Evolutionary conservation across 2,113 vertebrate species (phyloP), one percentile per base, ranked within the genome.

Genomic region (Ailurus styani): DNA sequence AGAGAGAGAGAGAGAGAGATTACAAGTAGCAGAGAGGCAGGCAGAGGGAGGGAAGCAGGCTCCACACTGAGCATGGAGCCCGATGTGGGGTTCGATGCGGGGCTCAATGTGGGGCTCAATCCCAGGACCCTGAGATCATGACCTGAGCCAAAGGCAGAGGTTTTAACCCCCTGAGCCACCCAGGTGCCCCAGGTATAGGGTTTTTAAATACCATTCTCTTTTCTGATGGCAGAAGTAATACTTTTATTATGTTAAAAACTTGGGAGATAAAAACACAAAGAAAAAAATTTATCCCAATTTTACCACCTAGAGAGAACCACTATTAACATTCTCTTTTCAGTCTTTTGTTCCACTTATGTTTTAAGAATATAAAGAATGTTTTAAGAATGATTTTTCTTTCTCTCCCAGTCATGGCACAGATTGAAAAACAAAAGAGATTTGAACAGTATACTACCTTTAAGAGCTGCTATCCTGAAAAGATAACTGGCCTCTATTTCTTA

Each of bases 371-470:
- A n/a, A n/a, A n/a, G n/a, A n/a, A 84, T n/a, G 11, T 95, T 97
- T 94, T 54, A 96, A 96, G 90, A 98, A 96, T 98, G 55, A 9
- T 86, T 98, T 98, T 97, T 91, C 97, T 96, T 98, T 95, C 27
- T 98, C 23, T 94, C 52, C 27, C 97, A 99, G 99, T 99, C 99
- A 52, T 99, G 98, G 98, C 98, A 97, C 64, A 96, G 98, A 92
- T 98, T 99, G 95, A 98, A 23, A 95, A 97, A 97, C 89, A 99
- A 98, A 96, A 99, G 98, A 98, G 99, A 99, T 98, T 98, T 99
- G 98, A 99, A 99, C 98, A 99, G 75, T 68, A 97, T 99, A 98
- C 98, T 99, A 93, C 99, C 99, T 79, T 93, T 99, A 98, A 98
- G 98, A 98, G 29, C 92, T 96, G 83, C 97, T 84, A 96, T 97